Base-by-base conservation (phyloP, 2,113 vertebrate species). In the Hepsetus odoe region DNA sequence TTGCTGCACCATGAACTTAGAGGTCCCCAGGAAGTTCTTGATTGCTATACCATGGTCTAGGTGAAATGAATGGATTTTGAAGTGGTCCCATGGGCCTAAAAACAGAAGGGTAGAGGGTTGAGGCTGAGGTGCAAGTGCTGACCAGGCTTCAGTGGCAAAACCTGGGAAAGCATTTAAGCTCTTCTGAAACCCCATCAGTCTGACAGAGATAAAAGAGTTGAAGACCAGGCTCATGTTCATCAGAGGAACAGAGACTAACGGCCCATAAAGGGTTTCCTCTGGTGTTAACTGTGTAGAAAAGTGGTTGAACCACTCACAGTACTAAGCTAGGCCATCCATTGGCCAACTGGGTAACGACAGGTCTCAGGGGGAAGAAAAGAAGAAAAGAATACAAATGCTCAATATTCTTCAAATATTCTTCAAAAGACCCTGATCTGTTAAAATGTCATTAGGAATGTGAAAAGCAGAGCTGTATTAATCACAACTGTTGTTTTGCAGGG, bases 171-270 rank as follows among this genome's bases (percentile, higher is more conserved):
- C 85, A 82, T 87, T 87, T 80, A 77, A 72, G 56, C 74, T 65
- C 83, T 87, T 80, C 82, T 78, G 72, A 85, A 86, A 87, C 32
- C 77, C 80, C 87, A 90, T 92, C 85, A 84, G 33, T 92, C 90
- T 91, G 35, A 51, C 33, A 10, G 77, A 89, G 89, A 92, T 91
- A 89, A 92, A 91, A 88, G 85, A 80, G 77, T 16, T 87, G 82
- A 89, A 81, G 72, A 74, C 76, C 82, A 85, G 85, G 83, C 71
- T 81, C 79, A 84, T 76, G 81, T 87, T 89, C 81, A 85, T 91
- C 88, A 79, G 87, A 86, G 81, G 62, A 76, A 80, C 70, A 53
- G 20, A 18, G 81, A 85, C 85, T 85, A 75, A 73, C 2, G 69
- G 83, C 74, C 65, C 80, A 88, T 89, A 87, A 90, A 89, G 65